Base-by-base conservation (phyloP, 2,113 vertebrate genomes). In the Elanoides forficatus region DNA sequence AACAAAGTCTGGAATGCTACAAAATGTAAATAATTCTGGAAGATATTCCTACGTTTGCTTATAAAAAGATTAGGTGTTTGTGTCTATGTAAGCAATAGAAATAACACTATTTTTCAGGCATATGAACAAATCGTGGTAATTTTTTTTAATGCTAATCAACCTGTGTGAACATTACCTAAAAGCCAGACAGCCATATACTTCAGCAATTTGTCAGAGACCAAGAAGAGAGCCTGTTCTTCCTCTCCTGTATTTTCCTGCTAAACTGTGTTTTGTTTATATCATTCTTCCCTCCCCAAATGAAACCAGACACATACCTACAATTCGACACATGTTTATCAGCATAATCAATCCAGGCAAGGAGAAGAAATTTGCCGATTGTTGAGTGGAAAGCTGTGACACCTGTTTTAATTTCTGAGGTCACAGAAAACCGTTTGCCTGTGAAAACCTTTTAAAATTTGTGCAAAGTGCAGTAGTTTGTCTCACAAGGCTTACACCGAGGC, bases 341-440 rank as follows among this genome's bases (percentile, higher is more conserved):
- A 36, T 65, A 84, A 86, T 71, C 55, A 81, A 15, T 43, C 43
- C 65, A 75, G 30, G 21, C 36, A 88, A 90, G 76, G 18, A 78
- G 38, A 83, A 92, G 7, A 95, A 65, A 86, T 79, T 30, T 67
- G n/a, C 59, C n/a, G 32, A 71, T 67, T 13, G 10, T 60, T 90
- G 30, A 19, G n/a, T 62, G 16, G 53, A 94, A 90, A 93, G 30
- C 68, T 89, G 7, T 68, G 65, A 81, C 75, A 86, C 90, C 80
- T 86, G 30, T n/a, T 84, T 90, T 86, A 71, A 81, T 88, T 95
- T 67, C 52, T 81, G n/a, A 90, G 32, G n/a, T 71, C 32, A 48
- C 1, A 2, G 23, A 59, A 72, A 89, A 90, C 7, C 3, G 1
- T 87, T 87, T 87, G 32, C 29, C 20, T 36, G 23, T 71, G 36